Conservation (phyloP, 2,113 vertebrate species). For the Mohoua ochrocephala region DNA sequence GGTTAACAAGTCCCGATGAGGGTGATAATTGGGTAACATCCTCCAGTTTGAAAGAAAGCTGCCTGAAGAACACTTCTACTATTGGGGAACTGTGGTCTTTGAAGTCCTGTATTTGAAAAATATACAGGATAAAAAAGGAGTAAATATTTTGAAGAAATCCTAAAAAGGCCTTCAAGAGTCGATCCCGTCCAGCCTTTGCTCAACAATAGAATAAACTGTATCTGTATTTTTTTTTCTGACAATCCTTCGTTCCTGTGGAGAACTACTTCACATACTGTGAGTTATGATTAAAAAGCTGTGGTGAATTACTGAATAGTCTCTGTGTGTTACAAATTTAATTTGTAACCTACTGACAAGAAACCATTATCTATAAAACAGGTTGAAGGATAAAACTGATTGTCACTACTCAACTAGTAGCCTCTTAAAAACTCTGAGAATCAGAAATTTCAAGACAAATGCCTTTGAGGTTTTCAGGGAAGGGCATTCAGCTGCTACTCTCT, state of each 20-base stretch:
- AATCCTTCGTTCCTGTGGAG: slow-evolving; percentile 8
- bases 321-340: slow-evolving; percentile 35
- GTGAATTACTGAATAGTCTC: not conserved
- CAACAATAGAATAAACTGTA: not conserved
- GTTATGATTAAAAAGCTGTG: slow-evolving; percentile 56
- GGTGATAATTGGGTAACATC: not conserved
- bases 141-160: not conserved
- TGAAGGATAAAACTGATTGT: slow-evolving; percentile 7
- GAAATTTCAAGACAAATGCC: not conserved
- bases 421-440: not conserved
- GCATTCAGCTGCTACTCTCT: not conserved
- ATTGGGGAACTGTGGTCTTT: not conserved
- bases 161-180: not conserved
- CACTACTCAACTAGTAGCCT: not conserved
- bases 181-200: not conserved
- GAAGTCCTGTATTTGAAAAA: not conserved
- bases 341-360: slow-evolving; percentile 14
- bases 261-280: slow-evolving; percentile 46
- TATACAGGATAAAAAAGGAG: not conserved
- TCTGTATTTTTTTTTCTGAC: not conserved
- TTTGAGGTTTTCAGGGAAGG: not conserved
- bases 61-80: not conserved
- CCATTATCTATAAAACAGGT: not conserved
- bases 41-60: not conserved
- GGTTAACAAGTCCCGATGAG: not conserved